These are phyloP conservation scores for Thomomys bottae DNA, from an alignment of 2,113 vertebrate genomes.

Conservation along the genomic window DNA sequence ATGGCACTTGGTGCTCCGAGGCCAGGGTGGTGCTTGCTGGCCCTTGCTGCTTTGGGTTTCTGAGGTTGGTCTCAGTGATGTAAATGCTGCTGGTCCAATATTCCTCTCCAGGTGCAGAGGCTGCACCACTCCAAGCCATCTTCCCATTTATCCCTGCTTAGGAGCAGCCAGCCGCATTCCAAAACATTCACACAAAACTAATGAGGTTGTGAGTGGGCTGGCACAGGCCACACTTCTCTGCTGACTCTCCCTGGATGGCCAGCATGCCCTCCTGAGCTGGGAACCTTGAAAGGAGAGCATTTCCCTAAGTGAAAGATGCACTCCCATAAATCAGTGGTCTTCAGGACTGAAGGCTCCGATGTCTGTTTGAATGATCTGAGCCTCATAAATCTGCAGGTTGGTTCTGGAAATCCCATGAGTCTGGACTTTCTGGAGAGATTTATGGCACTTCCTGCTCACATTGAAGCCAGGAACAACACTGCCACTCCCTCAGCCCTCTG, in stretches of 20 bases:
- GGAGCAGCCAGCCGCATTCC: background rate
- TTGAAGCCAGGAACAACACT: slow-evolving; percentile 64
- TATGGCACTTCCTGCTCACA: slow-evolving; percentile 57
- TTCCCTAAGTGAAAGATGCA: slow-evolving; percentile 22
- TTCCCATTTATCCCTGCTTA: background rate
- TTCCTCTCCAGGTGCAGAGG: background rate
- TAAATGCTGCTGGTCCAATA: background rate
- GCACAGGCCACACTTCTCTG: background rate
- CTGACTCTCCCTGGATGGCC: background rate
- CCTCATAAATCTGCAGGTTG: slow-evolving; percentile 49
- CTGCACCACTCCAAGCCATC: accelerated
- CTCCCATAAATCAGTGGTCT: background rate
- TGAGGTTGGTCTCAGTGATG: background rate
- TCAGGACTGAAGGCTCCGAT: slow-evolving; percentile 24
- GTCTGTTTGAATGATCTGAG: slow-evolving; percentile 51
- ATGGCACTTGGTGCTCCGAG: no score
- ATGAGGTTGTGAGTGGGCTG: background rate
- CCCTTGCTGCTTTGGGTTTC: background rate
- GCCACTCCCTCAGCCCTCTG: slow-evolving; percentile 53
- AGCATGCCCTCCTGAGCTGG: background rate
- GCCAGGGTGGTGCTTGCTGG: background rate
- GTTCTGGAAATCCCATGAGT: slow-evolving; percentile 54
- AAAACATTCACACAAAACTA: background rate
- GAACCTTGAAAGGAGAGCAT: background rate
- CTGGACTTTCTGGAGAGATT: slow-evolving; percentile 56